These are phyloP conservation scores for Micrasema longulum DNA, from an alignment of 1,140 invertebrate species.

Conservation along the genomic window DNA sequence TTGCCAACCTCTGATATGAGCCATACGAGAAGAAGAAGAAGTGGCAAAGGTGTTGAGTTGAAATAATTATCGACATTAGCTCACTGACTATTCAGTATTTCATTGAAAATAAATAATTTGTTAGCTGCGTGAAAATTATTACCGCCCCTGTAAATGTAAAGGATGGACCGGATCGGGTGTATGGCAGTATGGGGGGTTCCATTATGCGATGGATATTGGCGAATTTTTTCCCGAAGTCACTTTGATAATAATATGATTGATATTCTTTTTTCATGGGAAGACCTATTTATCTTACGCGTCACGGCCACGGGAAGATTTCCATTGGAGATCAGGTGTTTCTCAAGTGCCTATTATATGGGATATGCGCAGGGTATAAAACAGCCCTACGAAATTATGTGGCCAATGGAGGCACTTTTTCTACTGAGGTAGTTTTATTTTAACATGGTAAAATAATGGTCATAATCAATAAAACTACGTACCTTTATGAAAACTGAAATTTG, in stretches of 20 bases:
- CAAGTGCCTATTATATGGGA: constrained; percentile 31
- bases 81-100: too few species aligned
- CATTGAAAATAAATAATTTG: too few species aligned
- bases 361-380: constrained; percentile 11
- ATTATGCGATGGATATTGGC: constrained; percentile 54
- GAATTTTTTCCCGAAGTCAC: constrained; percentile 54
- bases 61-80: too few species aligned
- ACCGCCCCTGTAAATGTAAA: neutral
- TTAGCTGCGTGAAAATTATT: neutral
- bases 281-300: constrained; percentile 54
- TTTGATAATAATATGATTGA: constrained; percentile 56
- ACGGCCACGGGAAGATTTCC: constrained; percentile 52
- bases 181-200: constrained; percentile 29
- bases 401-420: too few species aligned
- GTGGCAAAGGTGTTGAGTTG: too few species aligned
- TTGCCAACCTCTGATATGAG: too few species aligned
- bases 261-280: constrained; percentile 52
- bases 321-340: constrained; percentile 54
- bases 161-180: constrained; percentile 5
- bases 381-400: neutral
- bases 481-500: too few species aligned
- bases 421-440: too few species aligned
- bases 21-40: too few species aligned
- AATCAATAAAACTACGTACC: too few species aligned
- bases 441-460: neutral